phyloP scores from a whole-genome alignment of 2,888 invertebrate genomes.

The Chaetogeoica ovagalla region DNA sequence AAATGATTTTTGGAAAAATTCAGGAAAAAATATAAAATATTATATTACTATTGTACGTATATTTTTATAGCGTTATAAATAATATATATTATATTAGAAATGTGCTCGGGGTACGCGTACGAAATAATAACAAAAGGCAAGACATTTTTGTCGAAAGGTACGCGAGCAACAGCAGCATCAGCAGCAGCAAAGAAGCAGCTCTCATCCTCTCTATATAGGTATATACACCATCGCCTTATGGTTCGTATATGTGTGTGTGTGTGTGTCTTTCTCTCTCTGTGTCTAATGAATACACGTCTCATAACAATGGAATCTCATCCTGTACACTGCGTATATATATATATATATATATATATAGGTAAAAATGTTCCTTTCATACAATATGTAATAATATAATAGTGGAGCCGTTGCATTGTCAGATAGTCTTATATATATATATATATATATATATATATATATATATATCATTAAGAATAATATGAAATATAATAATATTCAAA shows the following conservation, averaged over 20 bases:
- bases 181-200: conserved; percentile 13
- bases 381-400: conserved; percentile 46
- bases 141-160: conserved; percentile 50
- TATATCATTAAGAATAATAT: conserved; percentile 51
- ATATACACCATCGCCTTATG: background rate
- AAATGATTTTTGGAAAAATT: background rate
- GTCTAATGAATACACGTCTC: conserved; percentile 47
- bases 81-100: conserved; percentile 30
- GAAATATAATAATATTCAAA: conserved; percentile 45
- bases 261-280: background rate
- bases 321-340: background rate
- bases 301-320: conserved; percentile 49
- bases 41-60: background rate
- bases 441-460: conserved; percentile 3
- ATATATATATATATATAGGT: conserved; percentile 17
- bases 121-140: conserved; percentile 48
- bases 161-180: background rate
- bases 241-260: background rate
- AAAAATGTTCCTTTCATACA: conserved; percentile 51
- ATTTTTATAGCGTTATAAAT: background rate
- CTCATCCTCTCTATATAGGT: background rate
- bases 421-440: conserved; percentile 24
- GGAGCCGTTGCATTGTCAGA: conserved; percentile 46
- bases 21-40: background rate
- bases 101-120: conserved; percentile 12